These are phyloP conservation scores for Indicator indicator DNA, from an alignment of 2,113 vertebrate genomes.

Conservation along the genomic window DNA sequence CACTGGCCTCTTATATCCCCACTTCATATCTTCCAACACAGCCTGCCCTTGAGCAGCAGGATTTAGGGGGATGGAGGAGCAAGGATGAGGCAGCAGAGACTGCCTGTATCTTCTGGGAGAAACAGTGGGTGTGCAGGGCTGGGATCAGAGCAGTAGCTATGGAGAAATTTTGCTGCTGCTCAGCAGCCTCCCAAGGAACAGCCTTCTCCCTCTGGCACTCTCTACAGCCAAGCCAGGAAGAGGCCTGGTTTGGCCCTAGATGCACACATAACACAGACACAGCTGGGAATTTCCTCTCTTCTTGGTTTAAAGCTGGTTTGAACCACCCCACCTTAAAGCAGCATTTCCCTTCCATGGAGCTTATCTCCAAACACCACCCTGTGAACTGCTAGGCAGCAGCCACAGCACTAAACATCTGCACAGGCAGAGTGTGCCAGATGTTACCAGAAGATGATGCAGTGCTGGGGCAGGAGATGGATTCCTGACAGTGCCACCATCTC, in stretches of 20 bases:
- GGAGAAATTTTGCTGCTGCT: neutral
- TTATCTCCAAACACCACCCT: neutral
- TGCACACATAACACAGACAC: neutral
- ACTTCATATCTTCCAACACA: neutral
- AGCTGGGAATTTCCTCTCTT: slow-evolving; percentile 45
- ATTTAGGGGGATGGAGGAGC: neutral
- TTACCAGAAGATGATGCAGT: neutral
- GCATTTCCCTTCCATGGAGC: neutral
- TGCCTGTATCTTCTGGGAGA: neutral
- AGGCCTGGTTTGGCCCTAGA: slow-evolving; percentile 6
- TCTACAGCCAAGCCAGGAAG: neutral
- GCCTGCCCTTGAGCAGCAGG: neutral
- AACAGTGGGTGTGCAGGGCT: neutral
- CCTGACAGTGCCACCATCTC: neutral
- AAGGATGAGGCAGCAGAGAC: neutral
- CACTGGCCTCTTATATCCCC: neutral
- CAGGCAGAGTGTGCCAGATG: neutral
- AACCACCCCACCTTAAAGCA: neutral
- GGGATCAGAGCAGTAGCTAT: neutral
- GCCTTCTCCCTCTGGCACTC: neutral
- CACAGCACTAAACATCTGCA: neutral
- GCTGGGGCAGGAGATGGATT: neutral
- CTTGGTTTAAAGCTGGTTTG: slow-evolving; percentile 15
- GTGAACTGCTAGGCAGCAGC: slow-evolving; percentile 4
- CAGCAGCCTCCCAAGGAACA: slow-evolving; percentile 6